Percentiles rank a stretch among this genome's conserved stretches.
These are phyloP conservation scores for Pinna nobilis DNA, from an alignment of 1,140 invertebrate genomes.

Conservation along the genomic window DNA sequence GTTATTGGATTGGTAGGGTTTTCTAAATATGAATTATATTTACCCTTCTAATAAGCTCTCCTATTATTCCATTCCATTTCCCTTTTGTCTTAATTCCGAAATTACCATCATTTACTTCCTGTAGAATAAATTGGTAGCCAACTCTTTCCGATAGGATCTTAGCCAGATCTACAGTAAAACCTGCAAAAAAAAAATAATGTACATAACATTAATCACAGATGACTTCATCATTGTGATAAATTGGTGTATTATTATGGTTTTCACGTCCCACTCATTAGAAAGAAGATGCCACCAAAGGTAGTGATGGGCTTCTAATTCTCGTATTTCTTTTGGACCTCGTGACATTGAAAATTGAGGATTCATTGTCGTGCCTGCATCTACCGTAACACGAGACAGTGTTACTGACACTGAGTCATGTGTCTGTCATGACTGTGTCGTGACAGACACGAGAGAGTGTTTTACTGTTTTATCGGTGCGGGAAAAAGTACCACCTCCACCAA, in stretches of 20 bases:
- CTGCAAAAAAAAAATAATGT: slow-evolving; percentile 51
- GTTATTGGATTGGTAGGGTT: no score
- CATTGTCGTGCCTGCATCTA: no score
- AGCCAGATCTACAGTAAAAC: slow-evolving; percentile 67
- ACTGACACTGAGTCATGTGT: no score
- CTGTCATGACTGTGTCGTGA: no score
- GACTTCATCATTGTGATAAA: neutral
- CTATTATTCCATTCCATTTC: slow-evolving; percentile 74
- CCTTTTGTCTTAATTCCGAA: slow-evolving; percentile 84
- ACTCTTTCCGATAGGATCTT: slow-evolving; percentile 48
- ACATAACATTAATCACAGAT: neutral
- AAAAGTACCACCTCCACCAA: no score
- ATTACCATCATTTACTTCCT: slow-evolving; percentile 92
- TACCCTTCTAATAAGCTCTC: slow-evolving; percentile 75
- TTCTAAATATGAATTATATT: neutral
- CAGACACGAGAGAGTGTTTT: no score
- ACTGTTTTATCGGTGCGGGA: no score
- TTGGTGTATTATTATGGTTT: neutral
- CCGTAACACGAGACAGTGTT: no score
- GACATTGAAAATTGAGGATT: no score
- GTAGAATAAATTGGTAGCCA: slow-evolving; percentile 90
- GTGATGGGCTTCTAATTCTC: no score
- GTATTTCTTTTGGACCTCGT: no score
- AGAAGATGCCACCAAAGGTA: no score
- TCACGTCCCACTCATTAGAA: neutral